Percentiles rank a stretch among this genome's conserved stretches.
These are phyloP conservation scores for Lampropteryx suffumata DNA, from an alignment of 2,888 invertebrate genomes.

Conservation along the genomic window DNA sequence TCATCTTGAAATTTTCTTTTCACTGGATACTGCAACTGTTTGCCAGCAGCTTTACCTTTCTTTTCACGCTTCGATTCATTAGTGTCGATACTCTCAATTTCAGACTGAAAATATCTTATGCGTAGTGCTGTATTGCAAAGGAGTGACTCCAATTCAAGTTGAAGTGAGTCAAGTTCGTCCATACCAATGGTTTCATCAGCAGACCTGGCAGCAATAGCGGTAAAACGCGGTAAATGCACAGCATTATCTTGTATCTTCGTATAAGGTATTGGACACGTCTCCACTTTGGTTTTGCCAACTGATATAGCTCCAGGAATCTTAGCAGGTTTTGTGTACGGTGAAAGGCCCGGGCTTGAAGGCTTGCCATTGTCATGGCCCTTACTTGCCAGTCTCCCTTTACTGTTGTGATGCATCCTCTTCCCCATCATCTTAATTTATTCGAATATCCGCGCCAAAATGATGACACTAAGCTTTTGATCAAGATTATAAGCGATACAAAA, in stretches of 20 bases:
- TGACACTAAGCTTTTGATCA: constrained; percentile 35
- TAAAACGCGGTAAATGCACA: constrained; percentile 86
- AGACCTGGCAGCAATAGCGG: constrained; percentile 85
- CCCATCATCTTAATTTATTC: constrained; percentile 68
- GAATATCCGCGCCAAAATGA: constrained; percentile 68
- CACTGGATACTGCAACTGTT: constrained; percentile 79
- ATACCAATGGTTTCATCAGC: constrained; percentile 91
- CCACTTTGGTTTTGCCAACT: constrained; percentile 70
- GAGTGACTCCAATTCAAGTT: constrained; percentile 93
- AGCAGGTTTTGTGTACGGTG: constrained; percentile 73
- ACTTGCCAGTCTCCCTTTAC: constrained; percentile 74
- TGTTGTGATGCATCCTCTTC: constrained; percentile 79
- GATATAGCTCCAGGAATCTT: constrained; percentile 71
- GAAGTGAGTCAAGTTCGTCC: constrained; percentile 94
- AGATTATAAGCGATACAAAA: neutral
- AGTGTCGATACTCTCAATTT: constrained; percentile 87
- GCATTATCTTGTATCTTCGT: constrained; percentile 87
- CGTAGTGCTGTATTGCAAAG: constrained; percentile 92
- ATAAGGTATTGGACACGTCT: constrained; percentile 83
- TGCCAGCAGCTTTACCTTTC: constrained; percentile 78
- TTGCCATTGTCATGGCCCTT: constrained; percentile 78
- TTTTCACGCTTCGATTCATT: constrained; percentile 80
- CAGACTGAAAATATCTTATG: constrained; percentile 89
- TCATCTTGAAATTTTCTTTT: constrained; percentile 83
- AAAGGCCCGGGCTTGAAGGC: constrained; percentile 76